A percentile compares a stretch with the other conserved stretches of the same genome.
Evolutionary conservation across 2,797 vertebrate genomes (phyloP).

Genomic region (Nyctalus aviator): DNA sequence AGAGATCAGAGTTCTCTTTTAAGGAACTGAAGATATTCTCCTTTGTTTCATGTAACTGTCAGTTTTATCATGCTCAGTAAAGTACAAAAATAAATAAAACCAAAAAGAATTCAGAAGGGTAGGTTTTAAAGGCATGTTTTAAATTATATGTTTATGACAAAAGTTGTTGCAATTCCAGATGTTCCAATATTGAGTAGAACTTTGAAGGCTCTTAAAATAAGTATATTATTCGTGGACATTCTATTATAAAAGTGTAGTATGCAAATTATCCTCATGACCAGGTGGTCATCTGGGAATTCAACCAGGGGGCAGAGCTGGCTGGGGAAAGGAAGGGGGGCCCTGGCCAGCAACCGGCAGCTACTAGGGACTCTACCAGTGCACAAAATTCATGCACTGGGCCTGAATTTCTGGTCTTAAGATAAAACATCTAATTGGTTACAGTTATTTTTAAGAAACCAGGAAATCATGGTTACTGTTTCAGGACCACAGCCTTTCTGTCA

Average conservation of each 20-base stretch:
- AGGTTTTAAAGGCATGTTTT: conserved; percentile 34
- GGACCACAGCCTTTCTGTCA: not conserved
- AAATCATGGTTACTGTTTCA: not conserved
- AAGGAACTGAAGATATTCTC: not conserved
- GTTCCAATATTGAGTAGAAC: conserved; percentile 45
- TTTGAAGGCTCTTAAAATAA: conserved; percentile 5
- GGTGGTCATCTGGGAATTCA: no score
- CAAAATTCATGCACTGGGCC: no score
- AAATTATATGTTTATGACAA: not conserved
- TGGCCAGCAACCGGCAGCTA: no score
- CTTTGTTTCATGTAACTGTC: conserved; percentile 56
- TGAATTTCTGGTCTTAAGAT: not conserved
- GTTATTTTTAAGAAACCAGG: conserved; percentile 7
- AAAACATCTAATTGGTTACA: not conserved
- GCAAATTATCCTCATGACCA: not conserved
- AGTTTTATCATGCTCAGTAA: conserved; percentile 35
- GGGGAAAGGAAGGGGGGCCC: no score
- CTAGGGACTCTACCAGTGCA: no score
- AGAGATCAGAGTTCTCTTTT: not conserved
- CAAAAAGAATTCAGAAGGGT: conserved; percentile 32
- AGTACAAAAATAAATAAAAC: conserved; percentile 57
- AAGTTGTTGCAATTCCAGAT: not conserved
- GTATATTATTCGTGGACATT: conserved; percentile 17
- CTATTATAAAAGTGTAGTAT: not conserved
- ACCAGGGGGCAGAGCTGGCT: no score